Conservation (phyloP, 2,888 invertebrate species). For the Creontiades dilutus region DNA sequence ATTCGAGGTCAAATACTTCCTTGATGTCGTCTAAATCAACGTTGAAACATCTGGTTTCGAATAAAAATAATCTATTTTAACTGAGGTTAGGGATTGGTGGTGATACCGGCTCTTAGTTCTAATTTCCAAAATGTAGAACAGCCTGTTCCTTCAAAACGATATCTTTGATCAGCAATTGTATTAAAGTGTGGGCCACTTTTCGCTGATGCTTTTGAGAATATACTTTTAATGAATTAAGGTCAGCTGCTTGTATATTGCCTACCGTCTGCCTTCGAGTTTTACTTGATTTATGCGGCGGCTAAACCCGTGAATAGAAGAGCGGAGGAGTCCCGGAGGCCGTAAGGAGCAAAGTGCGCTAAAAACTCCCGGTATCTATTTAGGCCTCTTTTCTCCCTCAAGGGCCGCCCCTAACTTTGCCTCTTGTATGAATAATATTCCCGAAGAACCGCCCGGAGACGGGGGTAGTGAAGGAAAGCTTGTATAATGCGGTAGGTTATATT, state of each 20-base stretch:
- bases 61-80: no score
- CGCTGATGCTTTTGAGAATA: no score
- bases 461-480: constrained; percentile 19
- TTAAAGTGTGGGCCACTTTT: no score
- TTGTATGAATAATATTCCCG: constrained; percentile 21
- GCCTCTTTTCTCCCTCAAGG: constrained; percentile 30
- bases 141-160: no score
- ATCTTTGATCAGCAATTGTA: no score
- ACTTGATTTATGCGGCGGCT: not conserved
- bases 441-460: not conserved
- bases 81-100: no score
- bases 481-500: constrained; percentile 31
- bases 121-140: no score
- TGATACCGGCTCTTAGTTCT: no score
- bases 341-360: constrained; percentile 5
- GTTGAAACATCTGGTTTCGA: no score
- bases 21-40: no score
- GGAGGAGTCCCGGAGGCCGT: not conserved
- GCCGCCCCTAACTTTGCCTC: constrained; percentile 3
- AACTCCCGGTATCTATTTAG: constrained; percentile 26
- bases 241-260: not conserved
- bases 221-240: no score
- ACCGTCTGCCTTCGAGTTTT: not conserved
- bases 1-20: no score
- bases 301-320: not conserved